Evolutionary conservation across 2,113 vertebrate species (phyloP).

Genomic region (Coregonus clupeaformis): DNA sequence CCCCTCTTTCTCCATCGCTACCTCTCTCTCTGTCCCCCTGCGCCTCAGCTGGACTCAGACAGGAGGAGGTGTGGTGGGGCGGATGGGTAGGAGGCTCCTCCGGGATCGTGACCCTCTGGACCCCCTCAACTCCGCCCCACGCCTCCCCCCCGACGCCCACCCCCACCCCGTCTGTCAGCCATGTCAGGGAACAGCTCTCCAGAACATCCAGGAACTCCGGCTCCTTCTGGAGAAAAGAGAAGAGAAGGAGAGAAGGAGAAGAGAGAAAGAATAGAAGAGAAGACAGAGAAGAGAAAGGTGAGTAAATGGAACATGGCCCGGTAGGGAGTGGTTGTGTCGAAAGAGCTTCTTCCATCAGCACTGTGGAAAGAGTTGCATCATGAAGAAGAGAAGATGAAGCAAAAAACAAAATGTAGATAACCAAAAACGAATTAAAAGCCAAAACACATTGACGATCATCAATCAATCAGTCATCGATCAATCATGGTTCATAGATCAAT

Average conservation of each 20-base stretch:
- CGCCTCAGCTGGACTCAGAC: slow-evolving; percentile 61
- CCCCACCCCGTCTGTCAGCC: slow-evolving; percentile 74
- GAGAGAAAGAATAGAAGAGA: too few relatives aligned
- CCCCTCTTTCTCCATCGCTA: slow-evolving; percentile 42
- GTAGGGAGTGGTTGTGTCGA: not conserved
- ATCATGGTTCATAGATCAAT: too few relatives aligned
- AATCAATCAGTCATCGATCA: too few relatives aligned
- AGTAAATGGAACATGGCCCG: too few relatives aligned
- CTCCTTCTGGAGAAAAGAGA: slow-evolving; percentile 66
- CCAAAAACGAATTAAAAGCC: too few relatives aligned
- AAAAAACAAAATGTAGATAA: too few relatives aligned
- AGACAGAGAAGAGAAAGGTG: too few relatives aligned
- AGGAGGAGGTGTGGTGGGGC: slow-evolving; percentile 53
- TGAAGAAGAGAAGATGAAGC: too few relatives aligned
- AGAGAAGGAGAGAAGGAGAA: too few relatives aligned
- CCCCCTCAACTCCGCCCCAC: slow-evolving; percentile 75
- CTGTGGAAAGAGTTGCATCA: slow-evolving; percentile 16
- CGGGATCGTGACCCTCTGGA: slow-evolving; percentile 69
- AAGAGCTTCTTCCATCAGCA: not conserved
- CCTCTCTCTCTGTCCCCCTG: slow-evolving; percentile 43
- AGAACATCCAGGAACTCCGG: slow-evolving; percentile 73
- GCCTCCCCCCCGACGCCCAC: slow-evolving; percentile 50
- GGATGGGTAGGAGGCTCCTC: slow-evolving; percentile 70
- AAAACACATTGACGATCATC: too few relatives aligned
- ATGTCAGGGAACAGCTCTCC: slow-evolving; percentile 77